Conservation (phyloP, 1,140 invertebrate genomes). For the Drosophila yakuba region DNA sequence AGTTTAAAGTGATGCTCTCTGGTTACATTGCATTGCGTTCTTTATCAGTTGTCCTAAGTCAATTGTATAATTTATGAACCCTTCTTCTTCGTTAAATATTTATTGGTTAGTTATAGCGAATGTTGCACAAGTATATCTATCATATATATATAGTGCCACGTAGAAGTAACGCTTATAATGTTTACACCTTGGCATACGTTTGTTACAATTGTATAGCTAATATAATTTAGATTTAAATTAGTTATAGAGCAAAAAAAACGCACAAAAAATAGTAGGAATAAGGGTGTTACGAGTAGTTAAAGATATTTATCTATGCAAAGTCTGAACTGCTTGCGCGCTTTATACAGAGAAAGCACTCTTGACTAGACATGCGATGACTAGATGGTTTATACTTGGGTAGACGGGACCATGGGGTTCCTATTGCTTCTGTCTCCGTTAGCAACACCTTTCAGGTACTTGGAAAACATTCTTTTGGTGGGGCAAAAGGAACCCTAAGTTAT, state of each 20-base stretch:
- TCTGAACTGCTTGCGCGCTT: conserved; percentile 46
- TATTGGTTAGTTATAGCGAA: conserved; percentile 37
- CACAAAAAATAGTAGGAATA: conserved; percentile 15
- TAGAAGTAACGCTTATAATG: conserved; percentile 37
- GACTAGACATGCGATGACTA: conserved; percentile 26
- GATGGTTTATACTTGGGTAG: not conserved
- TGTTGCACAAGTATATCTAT: conserved; percentile 8
- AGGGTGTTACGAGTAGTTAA: conserved; percentile 23
- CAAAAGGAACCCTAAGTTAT: not conserved
- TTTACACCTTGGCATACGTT: conserved; percentile 47
- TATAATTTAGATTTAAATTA: conserved; percentile 46
- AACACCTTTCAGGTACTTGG: conserved; percentile 19
- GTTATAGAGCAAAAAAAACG: conserved; percentile 22
- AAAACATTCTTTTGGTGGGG: conserved; percentile 7
- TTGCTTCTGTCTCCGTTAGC: conserved; percentile 5
- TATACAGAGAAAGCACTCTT: conserved; percentile 39
- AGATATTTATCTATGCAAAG: conserved; percentile 45
- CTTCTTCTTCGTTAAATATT: conserved; percentile 16
- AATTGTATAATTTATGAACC: conserved; percentile 40
- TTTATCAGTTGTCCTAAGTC: conserved; percentile 19
- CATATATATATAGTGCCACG: conserved; percentile 15
- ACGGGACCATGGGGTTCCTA: not conserved
- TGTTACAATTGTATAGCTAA: conserved; percentile 53
- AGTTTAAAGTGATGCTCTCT: conserved; percentile 45
- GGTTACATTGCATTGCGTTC: conserved; percentile 42